phyloP scores from a whole-genome alignment of 2,797 vertebrate species.

The Cryptoblepharus egeriae region DNA sequence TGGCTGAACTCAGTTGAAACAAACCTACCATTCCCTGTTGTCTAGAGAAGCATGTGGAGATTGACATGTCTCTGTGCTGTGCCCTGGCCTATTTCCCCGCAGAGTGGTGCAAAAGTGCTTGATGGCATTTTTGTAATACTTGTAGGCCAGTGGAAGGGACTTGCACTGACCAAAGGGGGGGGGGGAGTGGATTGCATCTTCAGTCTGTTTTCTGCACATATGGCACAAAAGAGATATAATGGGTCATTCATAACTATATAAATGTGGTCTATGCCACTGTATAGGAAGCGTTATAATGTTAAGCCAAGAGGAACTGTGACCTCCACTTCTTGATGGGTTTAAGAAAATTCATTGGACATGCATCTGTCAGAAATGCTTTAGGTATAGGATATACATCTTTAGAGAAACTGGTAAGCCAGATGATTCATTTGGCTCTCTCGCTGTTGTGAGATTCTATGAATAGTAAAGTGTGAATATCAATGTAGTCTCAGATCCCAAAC shows the following conservation, averaged over 20 bases:
- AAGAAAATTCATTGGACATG: not conserved
- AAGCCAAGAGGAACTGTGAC: not conserved
- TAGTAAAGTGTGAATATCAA: conserved; percentile 16
- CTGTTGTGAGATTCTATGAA: conserved; percentile 1
- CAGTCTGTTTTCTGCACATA: not conserved
- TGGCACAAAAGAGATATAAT: not conserved
- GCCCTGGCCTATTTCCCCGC: no score
- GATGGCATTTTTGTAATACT: no score
- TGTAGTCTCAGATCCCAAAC: not conserved
- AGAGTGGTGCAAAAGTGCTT: no score
- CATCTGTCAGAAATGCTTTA: not conserved
- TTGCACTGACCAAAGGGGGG: no score
- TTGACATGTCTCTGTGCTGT: no score
- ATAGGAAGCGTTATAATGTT: not conserved
- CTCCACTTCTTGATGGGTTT: not conserved
- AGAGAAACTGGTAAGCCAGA: not conserved
- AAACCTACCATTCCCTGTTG: no score
- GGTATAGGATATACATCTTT: not conserved
- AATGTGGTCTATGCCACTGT: not conserved
- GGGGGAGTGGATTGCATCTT: no score
- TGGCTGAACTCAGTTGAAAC: no score
- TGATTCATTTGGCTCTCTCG: conserved; percentile 1
- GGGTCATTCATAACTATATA: not conserved
- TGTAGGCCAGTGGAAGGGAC: no score
- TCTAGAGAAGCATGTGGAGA: no score